A percentile compares a stretch with the other conserved stretches of the same genome.
These are phyloP conservation scores for Zaprionus bogoriensis DNA, from an alignment of 2,888 invertebrate genomes.

Conservation along the genomic window DNA sequence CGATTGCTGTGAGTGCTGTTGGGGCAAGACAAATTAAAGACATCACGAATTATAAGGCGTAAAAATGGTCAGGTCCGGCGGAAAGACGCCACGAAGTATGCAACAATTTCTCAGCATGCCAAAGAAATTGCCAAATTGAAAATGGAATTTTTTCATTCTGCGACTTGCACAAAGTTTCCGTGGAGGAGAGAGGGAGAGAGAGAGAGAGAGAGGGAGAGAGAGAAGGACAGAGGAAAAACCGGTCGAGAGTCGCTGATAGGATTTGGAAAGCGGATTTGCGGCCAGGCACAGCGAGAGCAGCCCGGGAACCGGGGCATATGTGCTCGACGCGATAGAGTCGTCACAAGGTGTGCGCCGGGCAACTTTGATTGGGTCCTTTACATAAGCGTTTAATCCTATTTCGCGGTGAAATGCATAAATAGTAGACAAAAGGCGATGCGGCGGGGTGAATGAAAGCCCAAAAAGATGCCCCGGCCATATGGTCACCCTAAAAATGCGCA, in stretches of 20 bases:
- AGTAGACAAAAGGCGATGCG: slow-evolving; percentile 68
- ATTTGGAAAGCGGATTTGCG: slow-evolving; percentile 75
- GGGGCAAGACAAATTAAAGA: slow-evolving; percentile 73
- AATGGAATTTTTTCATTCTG: slow-evolving; percentile 49
- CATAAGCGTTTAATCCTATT: slow-evolving; percentile 81
- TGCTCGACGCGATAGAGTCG: slow-evolving; percentile 33
- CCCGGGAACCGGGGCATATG: slow-evolving; percentile 71
- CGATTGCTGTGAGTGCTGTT: slow-evolving; percentile 27
- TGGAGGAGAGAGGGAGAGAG: slow-evolving; percentile 2
- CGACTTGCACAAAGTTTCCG: slow-evolving; percentile 21
- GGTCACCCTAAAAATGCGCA: slow-evolving; percentile 44
- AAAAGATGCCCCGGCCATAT: slow-evolving; percentile 43
- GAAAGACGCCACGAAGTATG: slow-evolving; percentile 44
- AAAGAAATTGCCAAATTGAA: slow-evolving; percentile 72
- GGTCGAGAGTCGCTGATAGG: slow-evolving; percentile 65
- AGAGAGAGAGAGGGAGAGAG: background rate
- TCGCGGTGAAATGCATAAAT: slow-evolving; percentile 81
- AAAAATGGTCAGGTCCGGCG: slow-evolving; percentile 59
- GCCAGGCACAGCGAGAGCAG: slow-evolving; percentile 17
- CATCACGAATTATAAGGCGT: slow-evolving; percentile 78
- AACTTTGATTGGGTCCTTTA: slow-evolving; percentile 79
- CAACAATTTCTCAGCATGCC: slow-evolving; percentile 51
- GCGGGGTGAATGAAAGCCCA: slow-evolving; percentile 26
- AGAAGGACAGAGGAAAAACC: too few relatives aligned
- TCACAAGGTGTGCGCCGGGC: slow-evolving; percentile 56